A percentile compares a stretch with the other conserved stretches of the same genome.
phyloP scores from a whole-genome alignment of 2,797 vertebrate genomes.

The Diglossa cyanea region DNA sequence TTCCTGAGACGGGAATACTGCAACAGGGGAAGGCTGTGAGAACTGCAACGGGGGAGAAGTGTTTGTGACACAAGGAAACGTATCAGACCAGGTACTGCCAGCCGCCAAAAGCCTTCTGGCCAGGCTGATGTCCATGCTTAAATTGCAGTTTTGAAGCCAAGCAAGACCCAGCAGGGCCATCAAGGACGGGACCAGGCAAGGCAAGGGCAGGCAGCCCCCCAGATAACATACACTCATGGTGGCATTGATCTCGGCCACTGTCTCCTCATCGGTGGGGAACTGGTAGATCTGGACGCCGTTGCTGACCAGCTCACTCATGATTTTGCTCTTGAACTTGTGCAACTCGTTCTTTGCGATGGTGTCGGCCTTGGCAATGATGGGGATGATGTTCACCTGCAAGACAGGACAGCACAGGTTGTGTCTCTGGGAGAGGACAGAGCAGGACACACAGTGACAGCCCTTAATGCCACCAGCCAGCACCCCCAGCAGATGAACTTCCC shows the following conservation, averaged over 20 bases:
- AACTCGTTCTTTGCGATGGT: constrained; percentile 87
- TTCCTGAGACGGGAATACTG: neutral
- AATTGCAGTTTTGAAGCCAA: neutral
- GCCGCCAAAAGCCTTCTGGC: neutral
- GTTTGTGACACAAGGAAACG: fast-evolving
- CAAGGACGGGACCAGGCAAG: neutral
- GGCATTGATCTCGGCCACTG: constrained; percentile 84
- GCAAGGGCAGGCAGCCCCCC: neutral
- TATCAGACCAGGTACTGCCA: neutral
- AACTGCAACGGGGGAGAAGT: neutral
- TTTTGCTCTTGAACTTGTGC: constrained; percentile 90
- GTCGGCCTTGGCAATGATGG: constrained; percentile 88
- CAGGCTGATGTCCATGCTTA: neutral
- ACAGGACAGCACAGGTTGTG: neutral
- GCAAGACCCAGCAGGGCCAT: fast-evolving
- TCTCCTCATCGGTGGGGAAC: constrained; percentile 86
- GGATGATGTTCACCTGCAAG: constrained; percentile 87
- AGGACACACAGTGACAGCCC: fast-evolving
- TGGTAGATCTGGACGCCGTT: constrained; percentile 90
- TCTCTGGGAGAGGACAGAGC: neutral
- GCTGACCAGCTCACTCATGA: constrained; percentile 89
- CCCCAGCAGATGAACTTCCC: neutral
- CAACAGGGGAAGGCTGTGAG: neutral
- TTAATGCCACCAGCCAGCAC: neutral
- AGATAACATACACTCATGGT: constrained; percentile 83